phyloP scores from a whole-genome alignment of 2,888 invertebrate genomes.

The Macrosoma leucophasiata region DNA sequence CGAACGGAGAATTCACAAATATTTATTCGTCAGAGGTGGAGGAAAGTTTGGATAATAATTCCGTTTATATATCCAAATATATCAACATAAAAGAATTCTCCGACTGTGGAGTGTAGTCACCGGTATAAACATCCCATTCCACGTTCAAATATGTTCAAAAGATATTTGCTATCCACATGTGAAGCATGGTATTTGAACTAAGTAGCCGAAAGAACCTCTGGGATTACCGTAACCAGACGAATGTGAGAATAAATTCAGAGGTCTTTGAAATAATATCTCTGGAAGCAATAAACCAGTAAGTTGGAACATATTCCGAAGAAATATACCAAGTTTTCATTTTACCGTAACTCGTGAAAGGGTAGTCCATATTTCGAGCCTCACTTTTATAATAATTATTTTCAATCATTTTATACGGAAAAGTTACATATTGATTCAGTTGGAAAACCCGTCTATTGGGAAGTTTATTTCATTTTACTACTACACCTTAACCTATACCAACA shows the following conservation, averaged over 20 bases:
- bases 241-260: conserved; percentile 64
- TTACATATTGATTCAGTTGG: too few relatives aligned
- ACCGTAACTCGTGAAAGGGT: conserved; percentile 9
- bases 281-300: conserved; percentile 69
- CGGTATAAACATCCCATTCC: conserved; percentile 28
- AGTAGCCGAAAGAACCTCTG: conserved; percentile 60
- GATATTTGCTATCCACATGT: conserved; percentile 37
- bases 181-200: conserved; percentile 51
- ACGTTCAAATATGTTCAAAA: conserved; percentile 39
- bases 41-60: too few relatives aligned
- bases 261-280: conserved; percentile 72
- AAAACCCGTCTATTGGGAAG: too few relatives aligned
- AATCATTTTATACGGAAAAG: too few relatives aligned
- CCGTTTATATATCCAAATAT: too few relatives aligned
- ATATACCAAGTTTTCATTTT: conserved; percentile 56
- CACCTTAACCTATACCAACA: too few relatives aligned
- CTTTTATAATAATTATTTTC: conserved; percentile 6
- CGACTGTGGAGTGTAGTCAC: too few relatives aligned
- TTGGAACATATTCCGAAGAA: conserved; percentile 62
- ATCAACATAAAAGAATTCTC: too few relatives aligned
- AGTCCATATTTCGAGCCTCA: conserved; percentile 3
- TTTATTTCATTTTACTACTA: too few relatives aligned
- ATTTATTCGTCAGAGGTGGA: too few relatives aligned
- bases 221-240: conserved; percentile 59
- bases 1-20: too few relatives aligned